Evolutionary conservation across 1,140 invertebrate genomes (phyloP).

Genomic region (Lepidurus packardi): DNA sequence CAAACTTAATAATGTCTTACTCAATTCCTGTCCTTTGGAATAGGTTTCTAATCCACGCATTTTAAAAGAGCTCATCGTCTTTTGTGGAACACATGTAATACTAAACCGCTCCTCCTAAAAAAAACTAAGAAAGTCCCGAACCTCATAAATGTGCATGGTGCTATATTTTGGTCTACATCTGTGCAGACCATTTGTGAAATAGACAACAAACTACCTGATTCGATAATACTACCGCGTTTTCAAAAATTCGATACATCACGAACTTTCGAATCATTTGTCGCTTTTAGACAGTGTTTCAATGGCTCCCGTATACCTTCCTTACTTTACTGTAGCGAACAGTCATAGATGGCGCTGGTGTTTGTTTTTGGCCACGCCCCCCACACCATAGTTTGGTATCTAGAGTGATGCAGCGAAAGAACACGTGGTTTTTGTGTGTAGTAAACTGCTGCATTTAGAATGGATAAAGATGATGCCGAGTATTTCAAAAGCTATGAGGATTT

Average conservation of each 20-base stretch:
- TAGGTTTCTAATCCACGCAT: slow-evolving; percentile 36
- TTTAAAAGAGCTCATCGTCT: background rate
- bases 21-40: slow-evolving; percentile 70
- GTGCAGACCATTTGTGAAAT: background rate
- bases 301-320: too few species aligned
- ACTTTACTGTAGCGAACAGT: too few species aligned
- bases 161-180: slow-evolving; percentile 15
- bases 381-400: too few species aligned
- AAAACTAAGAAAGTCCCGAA: background rate
- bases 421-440: background rate
- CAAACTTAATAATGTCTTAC: slow-evolving; percentile 68
- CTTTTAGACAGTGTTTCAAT: too few species aligned
- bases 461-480: slow-evolving; percentile 36
- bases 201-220: background rate
- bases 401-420: too few species aligned
- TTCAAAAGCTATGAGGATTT: slow-evolving; percentile 42
- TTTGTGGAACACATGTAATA: background rate
- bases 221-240: background rate
- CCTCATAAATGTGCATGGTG: background rate
- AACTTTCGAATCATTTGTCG: too few species aligned
- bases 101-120: background rate
- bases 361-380: too few species aligned
- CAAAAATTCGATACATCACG: background rate
- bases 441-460: background rate
- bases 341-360: too few species aligned